Conservation (phyloP, 2,113 vertebrate species). For the Vidua macroura region DNA sequence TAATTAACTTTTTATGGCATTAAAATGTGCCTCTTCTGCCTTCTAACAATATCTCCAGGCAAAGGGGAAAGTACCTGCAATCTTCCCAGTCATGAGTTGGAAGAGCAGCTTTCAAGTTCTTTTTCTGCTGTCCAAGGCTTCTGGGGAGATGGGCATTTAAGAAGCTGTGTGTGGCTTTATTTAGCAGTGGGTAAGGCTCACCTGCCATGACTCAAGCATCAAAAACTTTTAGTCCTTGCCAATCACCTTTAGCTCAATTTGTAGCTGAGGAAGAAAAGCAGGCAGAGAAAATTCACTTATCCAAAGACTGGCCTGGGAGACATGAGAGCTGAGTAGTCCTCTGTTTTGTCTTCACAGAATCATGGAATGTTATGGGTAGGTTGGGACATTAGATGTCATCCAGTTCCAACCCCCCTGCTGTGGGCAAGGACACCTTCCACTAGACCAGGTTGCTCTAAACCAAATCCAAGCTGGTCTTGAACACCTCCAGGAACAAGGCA, state of each 20-base stretch:
- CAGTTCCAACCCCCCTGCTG: neutral
- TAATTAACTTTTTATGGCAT: neutral
- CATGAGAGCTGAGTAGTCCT: neutral
- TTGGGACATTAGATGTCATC: neutral
- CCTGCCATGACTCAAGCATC: neutral
- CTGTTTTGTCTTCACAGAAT: neutral
- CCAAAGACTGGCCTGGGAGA: neutral
- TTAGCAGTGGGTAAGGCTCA: neutral
- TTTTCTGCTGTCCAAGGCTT: slow-evolving; percentile 3
- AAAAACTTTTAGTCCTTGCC: neutral
- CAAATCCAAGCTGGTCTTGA: neutral
- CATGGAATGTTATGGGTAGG: neutral
- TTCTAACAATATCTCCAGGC: slow-evolving; percentile 45
- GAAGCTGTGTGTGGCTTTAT: neutral
- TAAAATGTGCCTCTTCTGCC: slow-evolving; percentile 2
- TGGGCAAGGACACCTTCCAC: neutral
- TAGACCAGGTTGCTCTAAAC: neutral
- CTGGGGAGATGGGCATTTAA: neutral
- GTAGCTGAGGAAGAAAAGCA: neutral
- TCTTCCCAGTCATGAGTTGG: neutral
- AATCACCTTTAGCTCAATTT: neutral
- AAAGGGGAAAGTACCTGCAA: slow-evolving; percentile 42
- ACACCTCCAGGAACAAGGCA: neutral
- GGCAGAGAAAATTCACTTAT: neutral
- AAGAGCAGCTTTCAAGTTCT: neutral